phyloP scores from a whole-genome alignment of 30 jellyfish, hydroid and myxozoan genomes.

The Mastigias papua region DNA sequence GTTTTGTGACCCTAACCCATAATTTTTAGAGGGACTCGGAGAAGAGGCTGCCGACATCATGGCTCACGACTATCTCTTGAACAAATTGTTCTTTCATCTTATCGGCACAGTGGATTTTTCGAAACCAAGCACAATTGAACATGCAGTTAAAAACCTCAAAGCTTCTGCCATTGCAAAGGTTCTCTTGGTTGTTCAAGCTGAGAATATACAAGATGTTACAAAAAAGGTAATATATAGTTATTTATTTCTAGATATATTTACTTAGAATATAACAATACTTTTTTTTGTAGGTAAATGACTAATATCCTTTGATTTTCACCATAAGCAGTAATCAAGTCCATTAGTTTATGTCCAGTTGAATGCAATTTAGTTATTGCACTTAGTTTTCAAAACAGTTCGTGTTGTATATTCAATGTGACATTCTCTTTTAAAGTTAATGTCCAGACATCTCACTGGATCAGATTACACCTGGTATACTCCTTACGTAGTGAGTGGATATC shows the following conservation, averaged over 20 bases:
- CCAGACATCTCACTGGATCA: conserved; percentile 24
- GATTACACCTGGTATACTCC: conserved; percentile 73
- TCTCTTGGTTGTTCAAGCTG: conserved; percentile 64
- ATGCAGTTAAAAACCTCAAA: conserved; percentile 45
- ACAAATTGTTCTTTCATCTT: conserved; percentile 64
- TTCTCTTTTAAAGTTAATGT: conserved; percentile 9
- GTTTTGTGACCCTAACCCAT: not conserved
- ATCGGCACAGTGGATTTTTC: conserved; percentile 74
- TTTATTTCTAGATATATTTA: too few relatives aligned
- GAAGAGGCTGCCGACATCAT: conserved; percentile 74
- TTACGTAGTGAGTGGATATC: conserved; percentile 39
- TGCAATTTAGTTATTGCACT: too few relatives aligned
- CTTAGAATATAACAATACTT: too few relatives aligned
- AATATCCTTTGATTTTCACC: too few relatives aligned
- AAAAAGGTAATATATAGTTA: conserved; percentile 50
- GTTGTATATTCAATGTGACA: not conserved
- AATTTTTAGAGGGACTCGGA: conserved; percentile 61
- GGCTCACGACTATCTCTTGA: conserved; percentile 75
- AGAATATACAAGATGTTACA: conserved; percentile 61
- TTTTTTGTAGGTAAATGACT: too few relatives aligned
- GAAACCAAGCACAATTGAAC: conserved; percentile 35
- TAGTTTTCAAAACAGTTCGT: too few relatives aligned
- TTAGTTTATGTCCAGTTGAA: too few relatives aligned
- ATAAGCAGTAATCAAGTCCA: too few relatives aligned
- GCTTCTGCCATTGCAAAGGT: conserved; percentile 71